These are phyloP conservation scores for Eulemur macaco DNA, from an alignment of 2,113 vertebrate genomes.

Conservation along the genomic window DNA sequence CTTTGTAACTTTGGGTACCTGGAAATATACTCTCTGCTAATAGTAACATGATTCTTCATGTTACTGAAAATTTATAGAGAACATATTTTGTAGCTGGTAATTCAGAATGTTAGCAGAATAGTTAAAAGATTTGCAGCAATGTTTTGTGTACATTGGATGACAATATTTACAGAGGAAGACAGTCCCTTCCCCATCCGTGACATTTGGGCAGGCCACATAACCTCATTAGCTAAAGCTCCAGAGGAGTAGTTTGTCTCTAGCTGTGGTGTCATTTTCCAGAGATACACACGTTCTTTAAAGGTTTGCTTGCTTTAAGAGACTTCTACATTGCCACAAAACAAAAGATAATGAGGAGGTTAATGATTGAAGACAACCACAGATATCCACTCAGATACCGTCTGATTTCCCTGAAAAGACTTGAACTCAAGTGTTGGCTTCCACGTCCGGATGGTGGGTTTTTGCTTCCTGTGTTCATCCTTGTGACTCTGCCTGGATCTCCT, in stretches of 20 bases:
- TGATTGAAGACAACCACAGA: background rate
- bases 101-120: background rate
- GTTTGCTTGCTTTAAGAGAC: background rate
- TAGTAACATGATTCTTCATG: background rate
- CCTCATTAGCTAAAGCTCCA: background rate
- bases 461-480: slow-evolving; percentile 35
- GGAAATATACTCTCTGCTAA: background rate
- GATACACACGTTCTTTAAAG: background rate
- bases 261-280: background rate
- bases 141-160: slow-evolving; percentile 20
- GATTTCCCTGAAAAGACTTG: slow-evolving; percentile 17
- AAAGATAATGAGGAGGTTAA: background rate
- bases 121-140: background rate
- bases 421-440: slow-evolving; percentile 44
- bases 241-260: background rate
- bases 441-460: slow-evolving; percentile 27
- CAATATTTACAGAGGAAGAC: background rate
- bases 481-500: slow-evolving; percentile 37
- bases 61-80: background rate
- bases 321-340: background rate
- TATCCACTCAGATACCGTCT: background rate
- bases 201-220: background rate
- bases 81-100: background rate
- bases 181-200: fast-evolving
- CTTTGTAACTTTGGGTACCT: background rate